Conservation (phyloP, 2,888 invertebrate species). For the Trichogramma dendrolimi region DNA sequence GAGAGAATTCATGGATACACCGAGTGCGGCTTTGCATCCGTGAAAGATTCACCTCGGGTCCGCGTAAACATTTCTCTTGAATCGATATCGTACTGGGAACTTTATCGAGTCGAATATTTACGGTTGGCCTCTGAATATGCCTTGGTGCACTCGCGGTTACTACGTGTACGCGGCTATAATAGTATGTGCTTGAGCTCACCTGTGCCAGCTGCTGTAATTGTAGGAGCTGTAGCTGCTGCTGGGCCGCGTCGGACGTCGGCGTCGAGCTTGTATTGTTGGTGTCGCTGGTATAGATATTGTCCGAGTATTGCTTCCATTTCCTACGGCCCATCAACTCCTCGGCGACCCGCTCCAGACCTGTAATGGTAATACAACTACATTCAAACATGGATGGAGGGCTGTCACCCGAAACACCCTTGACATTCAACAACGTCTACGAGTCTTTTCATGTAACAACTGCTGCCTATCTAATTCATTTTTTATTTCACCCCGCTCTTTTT, state of each 20-base stretch:
- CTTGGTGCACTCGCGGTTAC: too few relatives aligned
- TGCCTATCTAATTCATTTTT: too few relatives aligned
- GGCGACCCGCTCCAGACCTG: slow-evolving; percentile 93
- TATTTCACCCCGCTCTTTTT: too few relatives aligned
- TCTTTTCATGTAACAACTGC: too few relatives aligned
- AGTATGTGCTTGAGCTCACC: neutral
- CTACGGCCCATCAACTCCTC: slow-evolving; percentile 95
- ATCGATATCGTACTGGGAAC: too few relatives aligned
- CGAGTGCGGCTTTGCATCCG: too few relatives aligned
- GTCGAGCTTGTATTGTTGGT: slow-evolving; percentile 48
- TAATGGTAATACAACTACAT: slow-evolving; percentile 50
- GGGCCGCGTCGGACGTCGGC: slow-evolving; percentile 29
- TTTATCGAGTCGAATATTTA: too few relatives aligned
- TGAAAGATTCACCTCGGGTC: too few relatives aligned
- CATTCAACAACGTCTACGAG: neutral
- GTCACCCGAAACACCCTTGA: slow-evolving; percentile 19
- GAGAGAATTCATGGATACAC: too few relatives aligned
- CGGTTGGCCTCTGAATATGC: too few relatives aligned
- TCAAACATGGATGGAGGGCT: slow-evolving; percentile 45
- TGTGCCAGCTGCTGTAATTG: slow-evolving; percentile 29
- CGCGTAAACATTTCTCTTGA: too few relatives aligned
- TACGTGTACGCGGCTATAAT: too few relatives aligned
- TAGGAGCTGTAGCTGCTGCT: slow-evolving; percentile 22
- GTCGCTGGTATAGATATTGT: slow-evolving; percentile 58
- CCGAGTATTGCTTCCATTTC: slow-evolving; percentile 93